Base-by-base conservation (phyloP, 1,140 invertebrate species). In the Philotrypesis tridentata region DNA sequence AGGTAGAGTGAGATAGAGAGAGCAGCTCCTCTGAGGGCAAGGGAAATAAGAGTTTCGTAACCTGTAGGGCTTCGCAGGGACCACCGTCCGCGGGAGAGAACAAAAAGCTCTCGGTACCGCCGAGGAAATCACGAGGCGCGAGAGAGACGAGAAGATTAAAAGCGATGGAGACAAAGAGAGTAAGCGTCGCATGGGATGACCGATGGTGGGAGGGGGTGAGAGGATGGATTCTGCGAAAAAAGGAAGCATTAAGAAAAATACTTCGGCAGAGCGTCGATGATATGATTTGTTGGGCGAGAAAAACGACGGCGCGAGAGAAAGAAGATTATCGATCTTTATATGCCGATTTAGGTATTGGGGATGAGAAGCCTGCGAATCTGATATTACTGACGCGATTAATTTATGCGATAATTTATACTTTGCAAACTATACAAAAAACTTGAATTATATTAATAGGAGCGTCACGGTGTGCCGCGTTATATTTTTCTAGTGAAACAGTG, bases 61-160 rank as follows among this genome's bases (percentile, higher is more conserved):
- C 61, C 61, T 65, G 61, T 65, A 65, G 61, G 61, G 61, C 61
- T 65, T 65, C 61, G 23, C 6, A 6, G 48, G 21, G 8, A 9
- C 12, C 40, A 14, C 12, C 40, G 40, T 23, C 60, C 25, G 25
- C 11, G 23, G n/a, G 27, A 27, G 25, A 65, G 23, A 65, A 29
- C 23, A 65, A 65, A 65, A 27, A 25, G 61, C 27, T 25, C 25
- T 29, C 2, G 23, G 14, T 65, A 65, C 27, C 23, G 61, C 61
- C 25, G 61, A 25, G 61, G 25, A 65, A 65, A 65, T 65, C 61
- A 65, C 61, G 25, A 27, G 61, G 61, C 61, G 23, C 61, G 61
- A 65, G 23, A 4, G 61, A 65, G 61, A 65, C 61, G 61, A 65
- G 61, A 65, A 65, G 61, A 65, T 65, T 65, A 65, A 65, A 65